Conservation (phyloP, 1,140 invertebrate species). For the Pectinophora gossypiella region DNA sequence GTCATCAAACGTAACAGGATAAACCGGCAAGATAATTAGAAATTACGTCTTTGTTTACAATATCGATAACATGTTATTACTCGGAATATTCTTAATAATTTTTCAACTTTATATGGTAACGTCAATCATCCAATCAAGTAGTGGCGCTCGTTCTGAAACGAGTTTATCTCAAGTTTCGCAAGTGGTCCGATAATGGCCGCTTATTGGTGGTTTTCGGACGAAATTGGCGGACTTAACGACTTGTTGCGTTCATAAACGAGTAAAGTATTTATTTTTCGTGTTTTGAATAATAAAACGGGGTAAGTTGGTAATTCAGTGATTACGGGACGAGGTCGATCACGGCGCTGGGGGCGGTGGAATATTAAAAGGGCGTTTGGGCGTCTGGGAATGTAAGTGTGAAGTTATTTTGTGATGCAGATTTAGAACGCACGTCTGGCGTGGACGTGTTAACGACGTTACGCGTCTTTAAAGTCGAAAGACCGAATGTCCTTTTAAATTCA, state of each 20-base stretch:
- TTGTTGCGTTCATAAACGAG: conserved; percentile 33
- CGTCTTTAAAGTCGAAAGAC: too few species aligned
- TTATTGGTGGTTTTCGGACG: conserved; percentile 5
- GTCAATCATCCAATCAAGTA: conserved; percentile 64
- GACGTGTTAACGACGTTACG: too few species aligned
- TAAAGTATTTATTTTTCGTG: conserved; percentile 57
- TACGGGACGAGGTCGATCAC: conserved; percentile 26
- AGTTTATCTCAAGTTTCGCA: neutral
- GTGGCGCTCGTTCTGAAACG: conserved; percentile 20
- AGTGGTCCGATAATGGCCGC: neutral
- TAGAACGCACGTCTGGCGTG: too few species aligned
- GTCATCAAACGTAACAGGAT: too few species aligned
- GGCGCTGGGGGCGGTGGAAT: neutral
- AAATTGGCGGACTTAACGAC: conserved; percentile 37
- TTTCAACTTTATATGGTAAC: conserved; percentile 12
- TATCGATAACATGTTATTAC: conserved; percentile 33
- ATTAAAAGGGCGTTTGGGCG: neutral
- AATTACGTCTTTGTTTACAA: conserved; percentile 35
- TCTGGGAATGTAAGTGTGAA: too few species aligned
- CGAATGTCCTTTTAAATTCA: too few species aligned
- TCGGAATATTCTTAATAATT: neutral
- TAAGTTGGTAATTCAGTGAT: conserved; percentile 55
- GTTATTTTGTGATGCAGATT: too few species aligned
- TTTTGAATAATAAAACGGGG: conserved; percentile 45
- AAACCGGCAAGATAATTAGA: conserved; percentile 11